A percentile compares a stretch with the other conserved stretches of the same genome.
Conservation (phyloP, 2,888 invertebrate species). For the Lacanobia wlatinum region DNA sequence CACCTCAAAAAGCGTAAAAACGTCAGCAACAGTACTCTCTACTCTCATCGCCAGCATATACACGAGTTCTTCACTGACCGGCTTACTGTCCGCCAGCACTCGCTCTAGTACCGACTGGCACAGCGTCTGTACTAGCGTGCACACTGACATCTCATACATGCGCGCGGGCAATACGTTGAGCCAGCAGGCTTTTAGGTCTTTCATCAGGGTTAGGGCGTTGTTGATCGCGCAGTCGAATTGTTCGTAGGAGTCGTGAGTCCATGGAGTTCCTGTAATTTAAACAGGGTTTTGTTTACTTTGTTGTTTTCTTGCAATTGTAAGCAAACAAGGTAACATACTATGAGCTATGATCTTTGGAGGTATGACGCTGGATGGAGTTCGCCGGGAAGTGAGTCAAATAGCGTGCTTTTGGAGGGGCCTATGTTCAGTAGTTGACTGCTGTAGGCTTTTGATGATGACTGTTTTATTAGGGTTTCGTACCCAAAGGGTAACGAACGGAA, state of each 20-base stretch:
- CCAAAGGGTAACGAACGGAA: too few species aligned
- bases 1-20: slow-evolving; percentile 82
- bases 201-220: slow-evolving; percentile 76
- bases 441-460: too few species aligned
- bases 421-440: too few species aligned
- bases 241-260: slow-evolving; percentile 81
- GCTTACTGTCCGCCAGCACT: slow-evolving; percentile 76
- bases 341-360: too few species aligned
- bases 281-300: not conserved
- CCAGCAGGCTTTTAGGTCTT: slow-evolving; percentile 80
- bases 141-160: slow-evolving; percentile 84
- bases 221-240: slow-evolving; percentile 82
- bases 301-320: too few species aligned
- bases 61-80: slow-evolving; percentile 81
- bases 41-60: slow-evolving; percentile 80
- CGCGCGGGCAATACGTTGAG: slow-evolving; percentile 76
- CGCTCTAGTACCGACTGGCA: slow-evolving; percentile 80
- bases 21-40: slow-evolving; percentile 74
- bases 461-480: too few species aligned
- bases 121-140: slow-evolving; percentile 77
- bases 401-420: too few species aligned
- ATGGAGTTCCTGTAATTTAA: slow-evolving; percentile 65
- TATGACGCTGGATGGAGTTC: too few species aligned
- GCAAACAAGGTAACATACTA: too few species aligned
- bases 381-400: too few species aligned